Percentiles rank a stretch among this genome's conserved stretches.
These are phyloP conservation scores for Pseudotriccus pelzelni DNA, from an alignment of 2,797 vertebrate species.

Conservation along the genomic window DNA sequence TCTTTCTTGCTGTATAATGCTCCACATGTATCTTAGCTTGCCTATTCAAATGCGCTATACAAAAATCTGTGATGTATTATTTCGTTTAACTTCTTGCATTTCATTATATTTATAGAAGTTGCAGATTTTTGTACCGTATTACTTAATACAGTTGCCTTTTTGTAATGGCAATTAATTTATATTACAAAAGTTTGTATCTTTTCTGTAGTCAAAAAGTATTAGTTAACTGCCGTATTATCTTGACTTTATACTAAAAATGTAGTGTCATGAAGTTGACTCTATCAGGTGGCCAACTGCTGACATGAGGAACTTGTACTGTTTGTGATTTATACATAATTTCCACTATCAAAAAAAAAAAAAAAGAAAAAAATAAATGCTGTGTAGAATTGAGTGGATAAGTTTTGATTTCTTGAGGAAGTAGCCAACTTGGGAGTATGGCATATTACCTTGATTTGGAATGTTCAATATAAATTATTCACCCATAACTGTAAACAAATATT, in stretches of 20 bases:
- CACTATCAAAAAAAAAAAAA: constrained; percentile 31
- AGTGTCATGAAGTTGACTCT: constrained; percentile 59
- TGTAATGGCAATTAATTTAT: constrained; percentile 82
- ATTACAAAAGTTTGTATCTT: constrained; percentile 80
- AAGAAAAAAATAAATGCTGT: constrained; percentile 73
- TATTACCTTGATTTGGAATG: constrained; percentile 24
- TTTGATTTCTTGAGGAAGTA: constrained; percentile 53
- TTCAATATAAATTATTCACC: constrained; percentile 33
- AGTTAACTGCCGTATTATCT: constrained; percentile 70
- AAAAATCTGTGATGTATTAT: constrained; percentile 74
- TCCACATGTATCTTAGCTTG: constrained; percentile 80
- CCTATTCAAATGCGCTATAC: constrained; percentile 56
- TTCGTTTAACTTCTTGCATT: constrained; percentile 72
- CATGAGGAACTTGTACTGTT: constrained; percentile 65
- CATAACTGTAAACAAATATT: constrained; percentile 23
- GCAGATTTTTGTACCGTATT: constrained; percentile 80
- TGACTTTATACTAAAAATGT: constrained; percentile 79
- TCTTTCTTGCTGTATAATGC: constrained; percentile 70
- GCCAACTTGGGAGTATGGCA: background rate
- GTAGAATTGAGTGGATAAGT: constrained; percentile 50
- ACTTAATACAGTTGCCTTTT: constrained; percentile 80
- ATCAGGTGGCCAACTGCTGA: constrained; percentile 64
- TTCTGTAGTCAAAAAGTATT: constrained; percentile 69
- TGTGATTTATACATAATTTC: constrained; percentile 76
- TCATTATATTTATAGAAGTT: constrained; percentile 81